Evolutionary conservation across 30 jellyfish, hydroid and myxozoan species (phyloP).

Genomic region (Hydra vulgaris): DNA sequence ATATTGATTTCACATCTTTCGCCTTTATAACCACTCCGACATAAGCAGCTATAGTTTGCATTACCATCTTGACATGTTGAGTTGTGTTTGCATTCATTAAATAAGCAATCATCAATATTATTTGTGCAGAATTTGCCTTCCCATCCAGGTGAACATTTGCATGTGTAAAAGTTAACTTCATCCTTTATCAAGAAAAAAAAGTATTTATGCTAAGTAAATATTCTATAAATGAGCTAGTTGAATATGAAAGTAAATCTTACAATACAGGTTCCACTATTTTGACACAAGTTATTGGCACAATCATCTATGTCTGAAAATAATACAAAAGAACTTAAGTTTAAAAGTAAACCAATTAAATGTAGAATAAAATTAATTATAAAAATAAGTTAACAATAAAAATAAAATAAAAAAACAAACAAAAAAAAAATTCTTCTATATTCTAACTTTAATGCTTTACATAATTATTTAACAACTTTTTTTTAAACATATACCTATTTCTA

Average conservation of each 20-base stretch:
- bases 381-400: too few relatives aligned
- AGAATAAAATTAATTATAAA: too few relatives aligned
- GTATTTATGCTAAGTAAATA: too few relatives aligned
- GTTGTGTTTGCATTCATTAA: constrained; percentile 59
- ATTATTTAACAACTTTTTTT: too few relatives aligned
- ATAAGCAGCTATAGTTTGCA: constrained; percentile 55
- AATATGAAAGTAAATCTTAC: too few relatives aligned
- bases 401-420: too few relatives aligned
- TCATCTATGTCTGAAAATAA: constrained; percentile 70
- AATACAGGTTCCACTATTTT: constrained; percentile 66
- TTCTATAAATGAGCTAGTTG: too few relatives aligned
- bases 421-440: too few relatives aligned
- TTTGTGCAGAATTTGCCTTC: constrained; percentile 10
- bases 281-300: constrained; percentile 50
- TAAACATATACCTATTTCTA: too few relatives aligned
- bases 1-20: constrained; percentile 45
- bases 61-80: constrained; percentile 69
- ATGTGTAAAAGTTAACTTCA: constrained; percentile 2
- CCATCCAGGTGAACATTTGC: constrained; percentile 20
- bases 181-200: constrained; percentile 7
- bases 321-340: too few relatives aligned
- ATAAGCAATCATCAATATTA: constrained; percentile 72
- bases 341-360: too few relatives aligned
- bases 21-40: constrained; percentile 69
- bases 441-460: too few relatives aligned